Evolutionary conservation across 2,888 invertebrate species (phyloP), one percentile per base, ranked within the genome.

Genomic region (Eupithecia subfuscata): DNA sequence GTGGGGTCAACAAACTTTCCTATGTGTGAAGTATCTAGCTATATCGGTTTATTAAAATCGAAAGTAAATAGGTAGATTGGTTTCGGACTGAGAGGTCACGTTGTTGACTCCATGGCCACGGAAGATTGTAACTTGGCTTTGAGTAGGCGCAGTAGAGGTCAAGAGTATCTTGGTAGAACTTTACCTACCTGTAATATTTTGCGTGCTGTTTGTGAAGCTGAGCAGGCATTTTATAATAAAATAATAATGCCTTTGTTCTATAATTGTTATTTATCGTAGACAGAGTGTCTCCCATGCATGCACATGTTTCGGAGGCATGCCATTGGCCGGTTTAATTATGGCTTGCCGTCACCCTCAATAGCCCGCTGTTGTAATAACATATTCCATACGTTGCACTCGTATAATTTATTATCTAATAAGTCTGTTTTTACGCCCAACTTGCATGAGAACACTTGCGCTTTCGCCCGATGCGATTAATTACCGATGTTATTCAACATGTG

Each of bases 371-470:
- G 79, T 82, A 81, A 81, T 80, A 80, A 78, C 77, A 78, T 75
- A 80, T 79, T 82, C 70, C 71, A 71, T 77, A 80, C 79, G 79
- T 78, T 82, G 81, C 77, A 68, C 6, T 45, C 43, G 78, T 63
- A 80, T 82, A 82, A 84, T 85, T 84, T 82, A 86, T 87, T 83
- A 85, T 87, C 82, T 87, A 88, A 87, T 88, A 87, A 85, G 85
- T 84, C 82, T 82, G 83, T 90, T 90, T 88, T 87, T 88, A 87
- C 86, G 81, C 82, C 78, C 78, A 84, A 82, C 85, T 89, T 83
- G 90, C 92, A 91, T 91, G 91, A 90, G 92, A 92, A 92, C 89
- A 91, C 92, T 93, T 90, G 88, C 91, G 86, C 91, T 93, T 93
- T 93, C 92, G 89, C 90, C 87, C 83, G 87, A 85, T 88, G 89